These are phyloP conservation scores for Myripristis murdjan DNA, from an alignment of 2,797 vertebrate genomes.

Conservation along the genomic window DNA sequence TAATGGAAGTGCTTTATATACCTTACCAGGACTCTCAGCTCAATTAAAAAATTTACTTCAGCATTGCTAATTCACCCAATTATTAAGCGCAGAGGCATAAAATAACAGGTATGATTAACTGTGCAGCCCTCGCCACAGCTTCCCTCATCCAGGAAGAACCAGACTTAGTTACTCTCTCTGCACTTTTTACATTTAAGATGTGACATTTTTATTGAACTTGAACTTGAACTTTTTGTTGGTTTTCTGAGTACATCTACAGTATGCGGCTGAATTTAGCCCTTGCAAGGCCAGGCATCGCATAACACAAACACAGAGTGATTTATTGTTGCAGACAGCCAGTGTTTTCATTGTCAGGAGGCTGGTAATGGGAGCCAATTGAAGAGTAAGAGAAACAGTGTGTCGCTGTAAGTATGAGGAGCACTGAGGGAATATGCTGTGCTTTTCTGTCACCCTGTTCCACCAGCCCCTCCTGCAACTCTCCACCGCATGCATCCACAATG, in stretches of 20 bases:
- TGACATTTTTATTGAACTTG: constrained; percentile 19
- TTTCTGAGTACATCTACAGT: constrained; percentile 12
- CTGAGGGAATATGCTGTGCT: constrained; percentile 59
- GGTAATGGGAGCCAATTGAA: constrained; percentile 66
- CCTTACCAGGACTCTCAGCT: not conserved
- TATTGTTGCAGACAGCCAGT: constrained; percentile 67
- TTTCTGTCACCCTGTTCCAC: constrained; percentile 52
- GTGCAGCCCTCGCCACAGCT: too few relatives aligned
- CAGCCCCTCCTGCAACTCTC: constrained; percentile 17
- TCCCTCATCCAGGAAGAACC: too few relatives aligned
- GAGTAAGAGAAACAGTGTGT: constrained; percentile 68
- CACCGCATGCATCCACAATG: constrained; percentile 57
- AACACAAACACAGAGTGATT: constrained; percentile 61
- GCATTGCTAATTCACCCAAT: too few relatives aligned
- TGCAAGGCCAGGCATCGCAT: constrained; percentile 18
- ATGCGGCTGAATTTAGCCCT: constrained; percentile 48
- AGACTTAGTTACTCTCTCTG: not conserved
- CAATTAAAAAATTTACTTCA: constrained; percentile 6
- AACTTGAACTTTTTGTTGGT: constrained; percentile 19
- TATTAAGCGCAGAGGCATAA: too few relatives aligned
- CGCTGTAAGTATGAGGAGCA: constrained; percentile 55
- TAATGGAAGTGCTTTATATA: not conserved
- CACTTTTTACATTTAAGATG: constrained; percentile 10
- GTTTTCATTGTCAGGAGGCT: constrained; percentile 67
- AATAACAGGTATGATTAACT: too few relatives aligned